Evolutionary conservation across 2,797 vertebrate genomes (phyloP).

Genomic region (Liparis tanakae): DNA sequence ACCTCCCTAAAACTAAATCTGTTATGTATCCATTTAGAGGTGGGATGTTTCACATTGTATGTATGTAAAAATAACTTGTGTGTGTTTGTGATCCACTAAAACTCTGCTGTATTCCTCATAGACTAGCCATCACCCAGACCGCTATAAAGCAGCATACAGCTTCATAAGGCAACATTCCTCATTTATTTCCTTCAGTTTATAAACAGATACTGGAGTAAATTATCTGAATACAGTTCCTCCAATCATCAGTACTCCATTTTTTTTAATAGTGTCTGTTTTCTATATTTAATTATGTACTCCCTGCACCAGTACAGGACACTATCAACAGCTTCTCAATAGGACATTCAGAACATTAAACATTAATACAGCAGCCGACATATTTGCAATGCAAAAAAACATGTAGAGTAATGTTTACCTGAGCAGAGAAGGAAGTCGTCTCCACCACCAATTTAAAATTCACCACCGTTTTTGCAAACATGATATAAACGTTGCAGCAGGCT

Average conservation of each 20-base stretch:
- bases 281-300: neutral
- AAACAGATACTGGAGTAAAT: slow-evolving; percentile 2
- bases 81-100: slow-evolving; percentile 44
- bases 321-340: neutral
- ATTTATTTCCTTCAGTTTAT: neutral
- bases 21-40: slow-evolving; percentile 54
- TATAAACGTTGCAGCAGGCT: neutral
- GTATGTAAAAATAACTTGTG: slow-evolving; percentile 40
- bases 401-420: neutral
- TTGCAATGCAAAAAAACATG: neutral
- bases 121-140: slow-evolving; percentile 19
- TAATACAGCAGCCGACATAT: neutral
- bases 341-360: neutral
- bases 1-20: slow-evolving; percentile 56
- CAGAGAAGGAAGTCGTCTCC: too few species aligned
- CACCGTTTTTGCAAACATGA: neutral
- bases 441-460: neutral
- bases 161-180: neutral
- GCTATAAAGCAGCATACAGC: slow-evolving; percentile 16
- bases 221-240: neutral
- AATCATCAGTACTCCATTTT: neutral
- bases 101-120: slow-evolving; percentile 34
- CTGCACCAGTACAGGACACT: neutral
- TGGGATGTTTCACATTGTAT: slow-evolving; percentile 45
- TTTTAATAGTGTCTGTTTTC: neutral